Percentiles rank a stretch among this genome's conserved stretches.
These are phyloP conservation scores for Lerema accius DNA, from an alignment of 1,140 invertebrate genomes.

Conservation along the genomic window DNA sequence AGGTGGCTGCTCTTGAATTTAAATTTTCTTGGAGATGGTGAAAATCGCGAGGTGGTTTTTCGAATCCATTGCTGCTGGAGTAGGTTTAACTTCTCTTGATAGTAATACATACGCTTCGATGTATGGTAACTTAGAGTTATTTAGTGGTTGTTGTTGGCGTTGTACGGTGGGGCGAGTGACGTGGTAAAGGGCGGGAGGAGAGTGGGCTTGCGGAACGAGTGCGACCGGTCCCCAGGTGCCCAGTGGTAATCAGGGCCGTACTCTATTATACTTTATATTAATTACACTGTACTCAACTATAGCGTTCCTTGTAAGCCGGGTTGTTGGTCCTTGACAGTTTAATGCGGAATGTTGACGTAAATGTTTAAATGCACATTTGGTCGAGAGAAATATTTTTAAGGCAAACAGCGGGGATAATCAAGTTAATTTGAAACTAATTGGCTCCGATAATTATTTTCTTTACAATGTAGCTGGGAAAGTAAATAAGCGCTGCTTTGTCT, in stretches of 20 bases:
- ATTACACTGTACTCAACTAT: slow-evolving; percentile 33
- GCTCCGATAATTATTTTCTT: slow-evolving; percentile 1
- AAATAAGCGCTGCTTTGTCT: too few relatives aligned
- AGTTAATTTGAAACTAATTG: slow-evolving; percentile 6
- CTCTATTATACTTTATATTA: slow-evolving; percentile 40
- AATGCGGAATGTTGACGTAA: slow-evolving; percentile 26
- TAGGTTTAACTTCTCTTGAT: neutral
- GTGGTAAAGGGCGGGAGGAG: slow-evolving; percentile 55
- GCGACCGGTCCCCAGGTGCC: slow-evolving; percentile 76
- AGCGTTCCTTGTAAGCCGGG: slow-evolving; percentile 28
- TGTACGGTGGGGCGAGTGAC: slow-evolving; percentile 43
- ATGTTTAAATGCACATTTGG: slow-evolving; percentile 33
- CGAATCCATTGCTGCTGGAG: neutral
- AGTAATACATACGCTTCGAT: neutral
- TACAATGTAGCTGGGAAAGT: too few relatives aligned
- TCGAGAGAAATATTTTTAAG: slow-evolving; percentile 19
- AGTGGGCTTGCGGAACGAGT: slow-evolving; percentile 71
- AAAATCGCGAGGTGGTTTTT: neutral
- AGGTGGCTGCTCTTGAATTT: slow-evolving; percentile 43
- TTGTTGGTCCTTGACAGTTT: slow-evolving; percentile 29
- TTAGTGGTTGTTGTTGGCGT: slow-evolving; percentile 32
- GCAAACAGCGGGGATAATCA: neutral
- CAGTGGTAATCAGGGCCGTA: slow-evolving; percentile 50
- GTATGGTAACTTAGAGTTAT: neutral
- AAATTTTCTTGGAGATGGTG: slow-evolving; percentile 38